These are phyloP conservation scores for Nomada flava DNA, from an alignment of 2,888 invertebrate species.

Conservation along the genomic window DNA sequence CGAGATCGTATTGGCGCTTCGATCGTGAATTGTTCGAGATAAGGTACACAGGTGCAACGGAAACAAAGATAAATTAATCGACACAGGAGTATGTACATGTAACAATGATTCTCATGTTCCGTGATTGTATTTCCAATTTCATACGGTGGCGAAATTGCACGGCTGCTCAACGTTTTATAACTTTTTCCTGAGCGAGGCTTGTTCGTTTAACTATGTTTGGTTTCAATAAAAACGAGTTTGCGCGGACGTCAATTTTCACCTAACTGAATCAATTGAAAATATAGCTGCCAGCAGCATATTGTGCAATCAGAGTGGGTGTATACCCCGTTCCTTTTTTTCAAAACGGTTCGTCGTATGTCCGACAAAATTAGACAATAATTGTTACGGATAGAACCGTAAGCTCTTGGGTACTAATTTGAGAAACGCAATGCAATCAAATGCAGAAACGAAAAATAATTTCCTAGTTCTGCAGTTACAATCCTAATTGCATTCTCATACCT, in stretches of 20 bases:
- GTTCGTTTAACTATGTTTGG: slow-evolving; percentile 1
- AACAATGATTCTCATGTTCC: neutral
- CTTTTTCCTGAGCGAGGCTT: neutral
- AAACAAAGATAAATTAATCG: slow-evolving; percentile 14
- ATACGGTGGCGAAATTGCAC: neutral
- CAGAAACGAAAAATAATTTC: no score
- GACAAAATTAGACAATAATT: no score
- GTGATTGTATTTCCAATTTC: neutral
- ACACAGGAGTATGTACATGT: neutral
- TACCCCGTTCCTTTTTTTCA: neutral
- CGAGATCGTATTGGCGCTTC: neutral
- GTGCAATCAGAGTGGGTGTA: no score
- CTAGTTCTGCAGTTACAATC: no score
- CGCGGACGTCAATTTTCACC: no score
- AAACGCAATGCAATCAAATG: no score
- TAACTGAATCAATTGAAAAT: neutral
- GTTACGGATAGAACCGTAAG: no score
- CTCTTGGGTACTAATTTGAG: no score
- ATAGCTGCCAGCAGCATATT: neutral
- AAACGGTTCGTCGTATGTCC: neutral
- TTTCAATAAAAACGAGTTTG: slow-evolving; percentile 10
- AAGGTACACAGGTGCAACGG: neutral
- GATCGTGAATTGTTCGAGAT: neutral
- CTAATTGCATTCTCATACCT: no score
- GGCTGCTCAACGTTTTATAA: slow-evolving; percentile 10